Evolutionary conservation across 2,888 invertebrate species (phyloP).

Genomic region (Tenodera sinensis): DNA sequence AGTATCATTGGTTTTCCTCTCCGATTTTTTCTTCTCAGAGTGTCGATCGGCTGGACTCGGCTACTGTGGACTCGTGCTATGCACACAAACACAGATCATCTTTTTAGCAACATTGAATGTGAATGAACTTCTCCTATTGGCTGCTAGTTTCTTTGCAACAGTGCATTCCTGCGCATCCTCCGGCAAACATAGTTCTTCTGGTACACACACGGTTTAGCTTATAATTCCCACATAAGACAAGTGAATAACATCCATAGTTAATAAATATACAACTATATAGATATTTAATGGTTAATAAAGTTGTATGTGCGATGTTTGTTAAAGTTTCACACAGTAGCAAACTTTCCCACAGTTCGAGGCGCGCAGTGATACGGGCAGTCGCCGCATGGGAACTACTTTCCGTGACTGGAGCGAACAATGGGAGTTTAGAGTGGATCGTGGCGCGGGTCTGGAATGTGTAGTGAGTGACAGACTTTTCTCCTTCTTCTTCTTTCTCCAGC

Average conservation of each 20-base stretch:
- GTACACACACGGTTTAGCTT: background rate
- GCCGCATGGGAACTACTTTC: constrained; percentile 44
- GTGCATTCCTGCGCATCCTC: constrained; percentile 27
- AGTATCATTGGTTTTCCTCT: background rate
- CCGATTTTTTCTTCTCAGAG: too few species aligned
- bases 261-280: background rate
- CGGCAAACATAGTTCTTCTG: constrained; percentile 5
- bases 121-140: constrained; percentile 33
- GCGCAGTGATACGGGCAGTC: constrained; percentile 43
- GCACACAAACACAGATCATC: background rate
- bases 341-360: constrained; percentile 34
- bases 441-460: constrained; percentile 1
- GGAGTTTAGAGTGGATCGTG: constrained; percentile 30
- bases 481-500: background rate
- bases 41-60: background rate
- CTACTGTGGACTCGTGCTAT: background rate
- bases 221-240: background rate
- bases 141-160: constrained; percentile 20
- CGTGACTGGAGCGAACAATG: constrained; percentile 47
- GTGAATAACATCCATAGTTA: background rate
- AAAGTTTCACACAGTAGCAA: constrained; percentile 26
- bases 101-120: constrained; percentile 26
- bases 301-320: background rate
- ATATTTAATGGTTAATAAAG: background rate
- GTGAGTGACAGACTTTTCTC: background rate